phyloP scores from a whole-genome alignment of 2,888 invertebrate species.

The Malthinus seriepunctatus region DNA sequence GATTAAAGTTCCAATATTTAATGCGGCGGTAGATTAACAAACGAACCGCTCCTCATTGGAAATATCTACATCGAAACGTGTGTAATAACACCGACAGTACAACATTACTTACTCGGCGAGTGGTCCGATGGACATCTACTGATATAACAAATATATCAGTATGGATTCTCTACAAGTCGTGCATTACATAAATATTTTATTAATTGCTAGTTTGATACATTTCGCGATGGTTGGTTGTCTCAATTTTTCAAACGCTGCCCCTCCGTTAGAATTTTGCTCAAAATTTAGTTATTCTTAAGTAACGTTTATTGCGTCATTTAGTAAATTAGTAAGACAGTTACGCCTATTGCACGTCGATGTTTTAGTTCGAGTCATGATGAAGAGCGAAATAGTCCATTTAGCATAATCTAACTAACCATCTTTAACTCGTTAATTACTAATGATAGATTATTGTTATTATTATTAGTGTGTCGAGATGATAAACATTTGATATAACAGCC shows the following conservation, averaged over 20 bases:
- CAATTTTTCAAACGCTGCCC: background rate
- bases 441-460: constrained; percentile 39
- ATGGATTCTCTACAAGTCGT: constrained; percentile 20
- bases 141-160: constrained; percentile 36
- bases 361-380: constrained; percentile 27
- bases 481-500: constrained; percentile 25
- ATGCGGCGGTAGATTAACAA: constrained; percentile 15
- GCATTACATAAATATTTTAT: constrained; percentile 23
- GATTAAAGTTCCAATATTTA: constrained; percentile 10
- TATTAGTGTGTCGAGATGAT: constrained; percentile 27
- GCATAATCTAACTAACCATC: constrained; percentile 39
- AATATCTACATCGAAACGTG: constrained; percentile 32
- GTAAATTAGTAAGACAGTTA: constrained; percentile 5
- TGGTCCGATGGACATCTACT: constrained; percentile 34
- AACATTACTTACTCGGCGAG: constrained; percentile 33
- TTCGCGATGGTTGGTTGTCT: background rate
- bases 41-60: constrained; percentile 18
- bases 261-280: background rate
- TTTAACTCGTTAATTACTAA: constrained; percentile 42
- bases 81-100: constrained; percentile 34
- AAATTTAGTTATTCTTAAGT: background rate
- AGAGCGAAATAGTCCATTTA: constrained; percentile 35
- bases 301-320: constrained; percentile 4
- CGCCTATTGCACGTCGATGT: constrained; percentile 6
- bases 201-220: constrained; percentile 5